A percentile compares a stretch with the other conserved stretches of the same genome.
phyloP scores from a whole-genome alignment of 2,888 invertebrate species.

The Furcula furcula region DNA sequence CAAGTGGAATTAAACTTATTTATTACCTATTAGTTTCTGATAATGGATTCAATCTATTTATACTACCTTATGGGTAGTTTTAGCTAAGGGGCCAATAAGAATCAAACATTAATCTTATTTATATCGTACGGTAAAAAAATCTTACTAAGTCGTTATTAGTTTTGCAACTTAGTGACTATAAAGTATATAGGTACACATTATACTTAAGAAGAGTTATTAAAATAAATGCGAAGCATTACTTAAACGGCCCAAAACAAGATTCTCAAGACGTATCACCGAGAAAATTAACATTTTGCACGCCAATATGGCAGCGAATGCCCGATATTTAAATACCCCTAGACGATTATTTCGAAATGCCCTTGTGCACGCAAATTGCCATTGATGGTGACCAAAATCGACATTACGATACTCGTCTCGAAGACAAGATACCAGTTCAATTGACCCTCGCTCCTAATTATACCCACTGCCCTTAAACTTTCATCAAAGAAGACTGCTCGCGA shows the following conservation, averaged over 20 bases:
- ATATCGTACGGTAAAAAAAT: too few species aligned
- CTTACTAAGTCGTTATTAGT: too few species aligned
- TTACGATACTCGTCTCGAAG: conserved; percentile 48
- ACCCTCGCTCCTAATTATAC: conserved; percentile 32
- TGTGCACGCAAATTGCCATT: conserved; percentile 63
- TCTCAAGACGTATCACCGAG: conserved; percentile 43
- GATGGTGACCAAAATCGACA: conserved; percentile 51
- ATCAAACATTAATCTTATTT: too few species aligned
- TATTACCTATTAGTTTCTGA: too few species aligned
- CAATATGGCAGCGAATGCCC: conserved; percentile 48
- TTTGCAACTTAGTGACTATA: too few species aligned
- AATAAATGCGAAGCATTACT: conserved; percentile 58
- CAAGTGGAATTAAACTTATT: too few species aligned
- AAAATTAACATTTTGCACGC: conserved; percentile 60
- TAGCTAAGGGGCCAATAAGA: too few species aligned
- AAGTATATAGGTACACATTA: conserved; percentile 11
- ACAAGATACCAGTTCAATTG: conserved; percentile 39
- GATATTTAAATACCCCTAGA: conserved; percentile 49
- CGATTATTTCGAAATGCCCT: conserved; percentile 53
- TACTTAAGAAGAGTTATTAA: conserved; percentile 56
- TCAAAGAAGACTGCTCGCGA: conserved; percentile 12
- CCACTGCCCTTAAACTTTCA: conserved; percentile 32
- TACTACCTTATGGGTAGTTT: too few species aligned
- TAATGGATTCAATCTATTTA: too few species aligned
- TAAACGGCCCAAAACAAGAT: conserved; percentile 43